These are phyloP conservation scores for Cololabis saira DNA, from an alignment of 2,113 vertebrate genomes.

Conservation along the genomic window DNA sequence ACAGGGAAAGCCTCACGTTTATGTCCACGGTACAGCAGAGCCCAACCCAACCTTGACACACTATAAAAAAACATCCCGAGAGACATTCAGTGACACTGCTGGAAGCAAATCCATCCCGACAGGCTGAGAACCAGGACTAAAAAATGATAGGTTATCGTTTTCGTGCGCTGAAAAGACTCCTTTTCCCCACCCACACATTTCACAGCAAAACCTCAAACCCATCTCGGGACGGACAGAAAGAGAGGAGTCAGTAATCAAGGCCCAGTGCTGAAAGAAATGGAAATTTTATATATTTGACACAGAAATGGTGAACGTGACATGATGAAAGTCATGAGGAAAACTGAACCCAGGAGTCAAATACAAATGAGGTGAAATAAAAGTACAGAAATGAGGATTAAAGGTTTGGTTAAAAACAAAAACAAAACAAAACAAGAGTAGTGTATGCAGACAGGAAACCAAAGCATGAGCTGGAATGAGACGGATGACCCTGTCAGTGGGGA, in stretches of 20 bases:
- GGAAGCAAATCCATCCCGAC: conserved; percentile 59
- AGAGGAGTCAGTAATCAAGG: conserved; percentile 38
- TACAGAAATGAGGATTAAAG: neutral
- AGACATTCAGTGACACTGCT: conserved; percentile 60
- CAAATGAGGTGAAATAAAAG: neutral
- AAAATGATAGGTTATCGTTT: conserved; percentile 76
- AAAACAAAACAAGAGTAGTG: conserved; percentile 22
- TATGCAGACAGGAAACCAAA: conserved; percentile 59
- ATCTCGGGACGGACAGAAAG: conserved; percentile 50
- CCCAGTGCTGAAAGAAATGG: conserved; percentile 25
- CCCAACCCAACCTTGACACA: conserved; percentile 51
- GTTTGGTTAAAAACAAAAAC: conserved; percentile 12
- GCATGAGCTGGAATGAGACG: conserved; percentile 57
- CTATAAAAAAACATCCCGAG: conserved; percentile 59
- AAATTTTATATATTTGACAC: conserved; percentile 19
- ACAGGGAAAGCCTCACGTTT: neutral
- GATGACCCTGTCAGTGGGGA: conserved; percentile 46
- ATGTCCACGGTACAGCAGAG: conserved; percentile 28
- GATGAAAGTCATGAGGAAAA: neutral
- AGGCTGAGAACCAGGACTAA: conserved; percentile 59
- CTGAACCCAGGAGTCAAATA: too few species aligned
- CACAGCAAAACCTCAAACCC: conserved; percentile 73
- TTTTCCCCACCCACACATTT: conserved; percentile 73
- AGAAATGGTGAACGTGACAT: conserved; percentile 19
- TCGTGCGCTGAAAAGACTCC: conserved; percentile 51